Base-by-base conservation (phyloP, 2,113 vertebrate genomes). In the Cricetomys ansorgei region DNA sequence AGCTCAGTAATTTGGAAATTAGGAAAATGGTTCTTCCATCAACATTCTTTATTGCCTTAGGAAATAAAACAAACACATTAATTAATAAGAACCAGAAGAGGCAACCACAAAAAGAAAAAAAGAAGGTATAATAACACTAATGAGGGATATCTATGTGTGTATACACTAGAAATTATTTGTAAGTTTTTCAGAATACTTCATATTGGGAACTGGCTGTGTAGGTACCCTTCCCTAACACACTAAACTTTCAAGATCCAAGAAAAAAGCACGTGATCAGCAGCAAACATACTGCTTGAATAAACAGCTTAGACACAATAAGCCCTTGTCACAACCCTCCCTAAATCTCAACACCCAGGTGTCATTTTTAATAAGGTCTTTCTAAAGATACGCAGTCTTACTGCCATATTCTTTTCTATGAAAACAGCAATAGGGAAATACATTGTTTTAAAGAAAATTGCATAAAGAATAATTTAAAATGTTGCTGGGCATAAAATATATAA, bases 11-110 rank as follows among this genome's bases (percentile, higher is more conserved):
- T 97, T 97, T 98, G 98, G 98, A 98, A 98, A 99, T 98, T 98
- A 99, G 98, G 99, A 98, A 98, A 99, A 98, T 96, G 97, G 96
- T 97, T 99, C 98, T 99, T 98, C 99, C 99, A 99, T 99, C 97
- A 99, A 95, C 99, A 99, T 99, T 98, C 97, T 99, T 99, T 99
- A 99, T 98, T 98, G 98, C 99, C 99, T 99, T 99, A 97, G 88
- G 73, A 97, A n/a, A 76, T 67, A 97, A 50, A 31, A 96, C 45
- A 25, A 93, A 83, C 6, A 59, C 0, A 64, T 90, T 48, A 90
- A 94, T 75, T 83, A 94, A 25, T 72, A 90, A 93, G 10, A 89
- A 73, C 80, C 17, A 87, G 29, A 91, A 89, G 45, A 73, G 29
- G 25, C 5, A 80, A 21, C 3, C 62, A 86, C 25, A 69, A 80